Evolutionary conservation across 2,888 invertebrate species (phyloP).

Genomic region (Philereme vetulata): DNA sequence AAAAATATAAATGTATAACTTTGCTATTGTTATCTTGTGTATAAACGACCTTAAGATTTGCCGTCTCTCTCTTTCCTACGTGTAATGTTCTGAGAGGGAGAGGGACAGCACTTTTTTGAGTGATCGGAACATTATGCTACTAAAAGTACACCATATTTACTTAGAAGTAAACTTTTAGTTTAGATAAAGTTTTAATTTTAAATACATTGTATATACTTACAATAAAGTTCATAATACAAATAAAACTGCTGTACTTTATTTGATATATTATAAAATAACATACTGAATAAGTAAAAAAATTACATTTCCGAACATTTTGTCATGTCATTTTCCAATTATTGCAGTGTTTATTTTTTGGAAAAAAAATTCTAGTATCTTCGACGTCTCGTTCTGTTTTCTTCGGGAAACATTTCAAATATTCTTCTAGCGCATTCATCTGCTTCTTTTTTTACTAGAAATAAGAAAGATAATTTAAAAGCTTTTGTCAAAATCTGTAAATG

Average conservation of each 20-base stretch:
- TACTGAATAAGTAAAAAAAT: background rate
- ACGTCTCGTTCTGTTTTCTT: constrained; percentile 49
- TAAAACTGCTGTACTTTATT: background rate
- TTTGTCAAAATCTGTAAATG: too few relatives aligned
- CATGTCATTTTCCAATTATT: too few relatives aligned
- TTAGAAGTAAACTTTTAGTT: constrained; percentile 47
- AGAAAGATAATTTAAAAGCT: too few relatives aligned
- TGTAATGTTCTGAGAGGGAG: background rate
- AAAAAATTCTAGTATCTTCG: constrained; percentile 15
- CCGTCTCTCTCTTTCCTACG: background rate
- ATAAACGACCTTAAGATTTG: constrained; percentile 2
- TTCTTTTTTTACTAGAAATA: constrained; percentile 54
- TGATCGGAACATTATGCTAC: constrained; percentile 18
- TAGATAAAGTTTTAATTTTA: constrained; percentile 53
- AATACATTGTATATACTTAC: constrained; percentile 71
- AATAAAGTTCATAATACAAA: constrained; percentile 41
- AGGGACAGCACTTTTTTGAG: constrained; percentile 2
- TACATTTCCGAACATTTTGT: too few relatives aligned
- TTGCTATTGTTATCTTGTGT: constrained; percentile 9
- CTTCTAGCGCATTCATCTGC: constrained; percentile 48
- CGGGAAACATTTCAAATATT: constrained; percentile 56
- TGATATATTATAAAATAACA: background rate
- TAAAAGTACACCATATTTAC: constrained; percentile 63
- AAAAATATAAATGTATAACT: constrained; percentile 4
- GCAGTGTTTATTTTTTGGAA: too few relatives aligned